These are phyloP conservation scores for Leucoma salicis DNA, from an alignment of 2,888 invertebrate genomes.

Conservation along the genomic window DNA sequence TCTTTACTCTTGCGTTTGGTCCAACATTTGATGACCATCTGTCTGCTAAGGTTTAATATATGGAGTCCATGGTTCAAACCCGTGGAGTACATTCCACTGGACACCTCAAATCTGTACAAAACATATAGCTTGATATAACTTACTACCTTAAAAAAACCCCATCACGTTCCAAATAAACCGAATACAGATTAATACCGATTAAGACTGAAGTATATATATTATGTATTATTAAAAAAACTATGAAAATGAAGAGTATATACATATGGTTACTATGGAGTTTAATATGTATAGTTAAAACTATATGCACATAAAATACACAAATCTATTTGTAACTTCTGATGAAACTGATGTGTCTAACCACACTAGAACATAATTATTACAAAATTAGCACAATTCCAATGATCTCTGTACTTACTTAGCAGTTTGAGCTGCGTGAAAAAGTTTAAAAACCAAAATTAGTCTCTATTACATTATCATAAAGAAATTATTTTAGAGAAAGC, in stretches of 20 bases:
- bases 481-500: no score
- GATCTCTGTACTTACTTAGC: conserved; percentile 48
- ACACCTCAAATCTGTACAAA: conserved; percentile 87
- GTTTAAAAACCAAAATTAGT: conserved; percentile 17
- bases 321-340: neutral
- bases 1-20: conserved; percentile 93
- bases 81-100: conserved; percentile 94
- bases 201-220: neutral
- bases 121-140: no score
- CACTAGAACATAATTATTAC: conserved; percentile 29
- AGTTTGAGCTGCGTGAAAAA: conserved; percentile 52
- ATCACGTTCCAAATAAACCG: no score
- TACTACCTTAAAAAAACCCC: no score
- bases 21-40: conserved; percentile 93
- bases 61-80: conserved; percentile 94
- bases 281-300: no score
- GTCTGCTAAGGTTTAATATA: conserved; percentile 91
- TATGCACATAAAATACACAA: neutral
- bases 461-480: neutral
- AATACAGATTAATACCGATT: neutral
- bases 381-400: conserved; percentile 23
- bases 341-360: neutral
- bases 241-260: neutral
- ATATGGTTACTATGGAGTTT: no score
- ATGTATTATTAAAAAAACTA: neutral